phyloP scores from a whole-genome alignment of 2,888 invertebrate species.

The Cataglyphis albicans region DNA sequence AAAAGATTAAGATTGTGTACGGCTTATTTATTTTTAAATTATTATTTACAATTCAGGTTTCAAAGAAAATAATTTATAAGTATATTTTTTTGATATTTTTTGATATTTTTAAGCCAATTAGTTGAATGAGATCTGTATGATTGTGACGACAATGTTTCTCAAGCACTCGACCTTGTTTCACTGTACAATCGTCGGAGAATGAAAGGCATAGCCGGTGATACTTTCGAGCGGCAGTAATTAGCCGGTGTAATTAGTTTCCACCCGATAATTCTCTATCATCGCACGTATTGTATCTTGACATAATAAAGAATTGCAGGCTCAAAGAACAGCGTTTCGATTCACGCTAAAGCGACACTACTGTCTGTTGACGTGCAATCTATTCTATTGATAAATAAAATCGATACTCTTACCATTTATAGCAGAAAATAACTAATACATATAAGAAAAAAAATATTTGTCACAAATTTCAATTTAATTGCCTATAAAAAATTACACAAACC shows the following conservation, averaged over 20 bases:
- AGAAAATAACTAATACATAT: background rate
- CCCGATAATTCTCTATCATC: slow-evolving; percentile 47
- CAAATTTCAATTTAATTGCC: background rate
- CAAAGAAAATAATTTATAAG: background rate
- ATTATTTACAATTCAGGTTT: background rate
- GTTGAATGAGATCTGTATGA: background rate
- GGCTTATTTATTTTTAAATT: background rate
- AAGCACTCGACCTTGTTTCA: slow-evolving; percentile 39
- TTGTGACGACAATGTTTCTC: slow-evolving; percentile 32
- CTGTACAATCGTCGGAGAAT: slow-evolving; percentile 25
- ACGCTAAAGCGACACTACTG: slow-evolving; percentile 45
- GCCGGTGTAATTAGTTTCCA: slow-evolving; percentile 50
- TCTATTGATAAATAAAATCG: slow-evolving; percentile 67
- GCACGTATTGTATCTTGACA: slow-evolving; percentile 33
- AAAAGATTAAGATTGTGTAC: background rate
- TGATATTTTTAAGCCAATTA: background rate
- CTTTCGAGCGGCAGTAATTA: slow-evolving; percentile 50
- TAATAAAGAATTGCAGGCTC: slow-evolving; percentile 33
- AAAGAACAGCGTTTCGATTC: slow-evolving; percentile 57
- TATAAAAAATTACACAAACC: background rate
- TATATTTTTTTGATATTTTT: background rate
- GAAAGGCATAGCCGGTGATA: slow-evolving; percentile 22
- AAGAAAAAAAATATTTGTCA: no score
- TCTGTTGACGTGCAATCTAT: slow-evolving; percentile 17
- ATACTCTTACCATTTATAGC: slow-evolving; percentile 49